These are phyloP conservation scores for Microplitis deprimator DNA, from an alignment of 2,888 invertebrate genomes.

Conservation along the genomic window DNA sequence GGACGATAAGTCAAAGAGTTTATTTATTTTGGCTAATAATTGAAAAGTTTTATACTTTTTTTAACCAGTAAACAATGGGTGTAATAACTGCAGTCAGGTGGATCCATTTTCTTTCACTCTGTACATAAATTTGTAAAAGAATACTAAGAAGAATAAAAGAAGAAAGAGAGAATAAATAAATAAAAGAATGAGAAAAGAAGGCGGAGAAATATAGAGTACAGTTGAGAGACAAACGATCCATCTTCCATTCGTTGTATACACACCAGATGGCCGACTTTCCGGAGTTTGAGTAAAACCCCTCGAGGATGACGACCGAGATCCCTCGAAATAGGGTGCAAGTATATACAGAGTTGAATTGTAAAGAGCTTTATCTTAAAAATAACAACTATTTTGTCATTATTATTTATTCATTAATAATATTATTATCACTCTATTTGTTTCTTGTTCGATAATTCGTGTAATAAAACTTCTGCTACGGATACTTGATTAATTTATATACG, in stretches of 20 bases:
- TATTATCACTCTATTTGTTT: not conserved
- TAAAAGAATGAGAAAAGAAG: slow-evolving; percentile 3
- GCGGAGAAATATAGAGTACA: not conserved
- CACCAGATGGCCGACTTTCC: slow-evolving; percentile 21
- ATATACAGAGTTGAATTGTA: not conserved
- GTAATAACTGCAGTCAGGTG: not conserved
- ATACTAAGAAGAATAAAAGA: not conserved
- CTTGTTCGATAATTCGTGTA: too few species aligned
- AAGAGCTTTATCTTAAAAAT: not conserved
- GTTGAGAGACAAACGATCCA: slow-evolving; percentile 17
- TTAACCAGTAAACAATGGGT: not conserved
- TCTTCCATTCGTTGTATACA: slow-evolving; percentile 12
- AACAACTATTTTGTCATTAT: not conserved
- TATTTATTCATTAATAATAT: not conserved
- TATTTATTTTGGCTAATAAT: not conserved
- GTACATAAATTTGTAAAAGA: not conserved
- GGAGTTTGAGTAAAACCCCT: slow-evolving; percentile 6
- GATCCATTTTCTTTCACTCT: not conserved
- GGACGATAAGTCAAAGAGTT: too few species aligned
- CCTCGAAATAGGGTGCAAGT: slow-evolving; percentile 13
- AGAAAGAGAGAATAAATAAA: not conserved
- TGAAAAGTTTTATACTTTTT: not conserved
- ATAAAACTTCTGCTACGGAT: not conserved
- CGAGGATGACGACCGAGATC: slow-evolving; percentile 20
- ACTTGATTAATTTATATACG: too few species aligned